These are phyloP conservation scores for Danio tinwini DNA, from an alignment of 2,797 vertebrate genomes.

Conservation along the genomic window DNA sequence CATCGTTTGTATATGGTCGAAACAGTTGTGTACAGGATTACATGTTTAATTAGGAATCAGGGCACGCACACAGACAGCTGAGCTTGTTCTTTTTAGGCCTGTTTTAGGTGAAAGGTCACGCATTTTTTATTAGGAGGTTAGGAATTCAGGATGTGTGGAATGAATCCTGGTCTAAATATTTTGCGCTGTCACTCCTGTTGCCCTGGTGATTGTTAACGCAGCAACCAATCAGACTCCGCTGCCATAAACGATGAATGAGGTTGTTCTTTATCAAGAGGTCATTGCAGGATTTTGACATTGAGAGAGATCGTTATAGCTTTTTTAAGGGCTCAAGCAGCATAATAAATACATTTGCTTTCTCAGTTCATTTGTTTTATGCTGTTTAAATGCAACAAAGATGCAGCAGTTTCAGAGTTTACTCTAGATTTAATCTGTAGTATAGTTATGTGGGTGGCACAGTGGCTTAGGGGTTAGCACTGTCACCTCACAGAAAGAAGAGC, in stretches of 20 bases:
- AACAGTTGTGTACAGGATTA: conserved; percentile 9
- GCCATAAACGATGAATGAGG: background rate
- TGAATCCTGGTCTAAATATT: background rate
- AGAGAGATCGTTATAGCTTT: background rate
- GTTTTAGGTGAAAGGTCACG: conserved; percentile 15
- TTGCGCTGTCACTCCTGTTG: background rate
- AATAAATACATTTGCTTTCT: background rate
- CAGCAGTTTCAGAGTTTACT: background rate
- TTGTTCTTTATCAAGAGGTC: background rate
- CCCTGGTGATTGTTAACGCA: background rate
- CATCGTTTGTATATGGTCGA: conserved; percentile 20
- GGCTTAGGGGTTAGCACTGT: too few relatives aligned
- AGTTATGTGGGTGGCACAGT: too few relatives aligned
- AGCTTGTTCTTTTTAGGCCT: background rate
- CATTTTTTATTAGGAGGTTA: conserved; percentile 7
- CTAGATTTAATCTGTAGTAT: too few relatives aligned
- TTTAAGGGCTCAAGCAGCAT: background rate
- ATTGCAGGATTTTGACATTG: background rate
- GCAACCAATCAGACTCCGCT: background rate
- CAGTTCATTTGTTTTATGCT: background rate
- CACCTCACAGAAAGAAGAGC: too few relatives aligned
- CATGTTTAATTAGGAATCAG: conserved; percentile 13
- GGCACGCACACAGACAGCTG: background rate
- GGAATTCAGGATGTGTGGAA: too few relatives aligned
- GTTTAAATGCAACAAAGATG: background rate